A percentile compares a stretch with the other conserved stretches of the same genome.
phyloP scores from a whole-genome alignment of 2,113 vertebrate genomes.

The Tenrec ecaudatus region DNA sequence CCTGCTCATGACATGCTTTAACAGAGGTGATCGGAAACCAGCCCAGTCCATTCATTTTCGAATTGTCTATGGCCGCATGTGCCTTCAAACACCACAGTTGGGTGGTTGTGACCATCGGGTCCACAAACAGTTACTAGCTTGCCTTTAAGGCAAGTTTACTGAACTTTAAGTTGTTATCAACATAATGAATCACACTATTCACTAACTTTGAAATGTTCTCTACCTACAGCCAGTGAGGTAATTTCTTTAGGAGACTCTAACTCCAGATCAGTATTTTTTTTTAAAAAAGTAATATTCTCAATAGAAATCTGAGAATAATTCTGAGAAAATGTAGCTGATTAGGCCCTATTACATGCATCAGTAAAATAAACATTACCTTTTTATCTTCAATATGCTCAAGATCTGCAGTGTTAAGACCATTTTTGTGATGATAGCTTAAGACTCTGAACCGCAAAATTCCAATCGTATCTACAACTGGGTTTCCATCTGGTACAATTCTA shows the following conservation, averaged over 20 bases:
- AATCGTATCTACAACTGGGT: constrained; percentile 93
- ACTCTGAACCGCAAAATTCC: constrained; percentile 93
- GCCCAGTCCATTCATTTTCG: neutral
- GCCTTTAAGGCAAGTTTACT: neutral
- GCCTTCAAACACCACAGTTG: too few relatives aligned
- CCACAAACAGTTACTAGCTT: neutral
- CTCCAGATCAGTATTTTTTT: neutral
- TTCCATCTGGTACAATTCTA: constrained; percentile 95
- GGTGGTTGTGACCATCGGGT: accelerated
- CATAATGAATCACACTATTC: neutral
- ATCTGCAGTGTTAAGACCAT: constrained; percentile 97
- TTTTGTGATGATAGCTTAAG: constrained; percentile 92
- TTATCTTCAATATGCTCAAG: constrained; percentile 95
- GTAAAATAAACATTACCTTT: constrained; percentile 87
- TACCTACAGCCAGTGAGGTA: neutral
- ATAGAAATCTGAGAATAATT: too few relatives aligned
- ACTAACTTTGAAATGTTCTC: neutral
- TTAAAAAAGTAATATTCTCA: neutral
- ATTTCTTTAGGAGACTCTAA: neutral
- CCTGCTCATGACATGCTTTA: too few relatives aligned
- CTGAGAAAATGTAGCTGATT: neutral
- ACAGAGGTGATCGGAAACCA: neutral
- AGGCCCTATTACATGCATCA: neutral
- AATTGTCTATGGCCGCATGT: neutral
- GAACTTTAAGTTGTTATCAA: neutral